phyloP scores from a whole-genome alignment of 2,888 invertebrate species.

The Colostygia pectinataria region DNA sequence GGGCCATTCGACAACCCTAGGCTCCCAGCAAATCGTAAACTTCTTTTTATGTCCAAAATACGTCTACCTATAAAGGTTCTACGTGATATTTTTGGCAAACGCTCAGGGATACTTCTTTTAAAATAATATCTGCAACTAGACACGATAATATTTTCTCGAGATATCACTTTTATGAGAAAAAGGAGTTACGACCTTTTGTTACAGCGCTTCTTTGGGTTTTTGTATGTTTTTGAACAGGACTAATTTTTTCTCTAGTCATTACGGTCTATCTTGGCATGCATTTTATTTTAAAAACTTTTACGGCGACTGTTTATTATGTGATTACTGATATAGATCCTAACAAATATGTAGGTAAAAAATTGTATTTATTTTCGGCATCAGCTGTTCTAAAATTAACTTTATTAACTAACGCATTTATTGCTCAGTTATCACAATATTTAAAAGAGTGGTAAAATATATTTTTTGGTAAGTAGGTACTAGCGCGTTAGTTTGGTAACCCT shows the following conservation, averaged over 20 bases:
- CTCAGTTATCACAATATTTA: no score
- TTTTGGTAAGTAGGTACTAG: no score
- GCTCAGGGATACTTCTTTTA: slow-evolving; percentile 40
- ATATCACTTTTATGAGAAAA: slow-evolving; percentile 17
- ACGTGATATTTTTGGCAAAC: slow-evolving; percentile 77
- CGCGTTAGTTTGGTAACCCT: no score
- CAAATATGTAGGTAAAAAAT: no score
- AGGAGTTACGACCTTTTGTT: slow-evolving; percentile 2
- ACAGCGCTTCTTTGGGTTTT: slow-evolving; percentile 6
- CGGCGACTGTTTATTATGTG: no score
- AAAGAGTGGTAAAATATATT: no score
- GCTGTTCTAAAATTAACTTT: no score
- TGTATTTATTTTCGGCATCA: no score
- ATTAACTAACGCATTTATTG: no score
- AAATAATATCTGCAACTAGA: slow-evolving; percentile 50
- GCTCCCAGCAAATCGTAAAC: slow-evolving; percentile 55
- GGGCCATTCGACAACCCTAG: slow-evolving; percentile 28
- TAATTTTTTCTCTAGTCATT: not conserved
- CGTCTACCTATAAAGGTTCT: slow-evolving; percentile 65
- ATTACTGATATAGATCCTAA: no score
- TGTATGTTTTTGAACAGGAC: not conserved
- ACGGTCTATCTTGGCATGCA: no score
- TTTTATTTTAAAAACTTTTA: no score
- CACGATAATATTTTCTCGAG: slow-evolving; percentile 22
- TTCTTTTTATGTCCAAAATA: slow-evolving; percentile 73